Evolutionary conservation across 2,113 vertebrate genomes (phyloP).

Genomic region (Phasianus colchicus): DNA sequence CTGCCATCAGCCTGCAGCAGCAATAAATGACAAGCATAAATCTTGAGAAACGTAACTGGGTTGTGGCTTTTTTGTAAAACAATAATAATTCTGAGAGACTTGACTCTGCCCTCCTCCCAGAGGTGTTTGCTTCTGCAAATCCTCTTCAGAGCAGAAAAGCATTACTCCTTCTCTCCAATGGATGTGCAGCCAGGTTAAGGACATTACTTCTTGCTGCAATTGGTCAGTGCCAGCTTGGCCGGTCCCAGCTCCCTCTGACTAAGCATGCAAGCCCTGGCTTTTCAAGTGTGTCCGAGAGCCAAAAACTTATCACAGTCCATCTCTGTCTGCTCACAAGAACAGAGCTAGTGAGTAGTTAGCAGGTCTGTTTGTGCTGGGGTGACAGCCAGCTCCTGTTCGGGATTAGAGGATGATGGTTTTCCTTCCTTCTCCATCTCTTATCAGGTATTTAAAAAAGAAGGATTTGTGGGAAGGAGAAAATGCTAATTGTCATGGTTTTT

Average conservation of each 20-base stretch:
- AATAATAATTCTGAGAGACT: not conserved
- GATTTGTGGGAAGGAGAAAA: not conserved
- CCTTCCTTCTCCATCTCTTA: not conserved
- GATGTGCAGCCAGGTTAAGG: constrained; percentile 10
- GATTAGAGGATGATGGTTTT: not conserved
- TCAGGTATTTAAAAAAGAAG: not conserved
- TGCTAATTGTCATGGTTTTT: not conserved
- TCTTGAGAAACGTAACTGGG: not conserved
- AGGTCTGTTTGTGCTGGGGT: not conserved
- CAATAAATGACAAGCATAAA: not conserved
- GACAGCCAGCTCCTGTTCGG: constrained; percentile 55
- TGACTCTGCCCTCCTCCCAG: not conserved
- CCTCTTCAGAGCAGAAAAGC: not conserved
- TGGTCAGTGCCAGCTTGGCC: not conserved
- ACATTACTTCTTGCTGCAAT: not conserved
- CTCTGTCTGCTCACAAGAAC: not conserved
- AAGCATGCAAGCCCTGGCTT: not conserved
- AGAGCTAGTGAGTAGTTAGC: not conserved
- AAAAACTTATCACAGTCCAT: constrained; percentile 6
- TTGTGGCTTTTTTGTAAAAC: not conserved
- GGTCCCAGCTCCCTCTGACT: not conserved
- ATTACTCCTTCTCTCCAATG: not conserved
- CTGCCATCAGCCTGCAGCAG: not conserved
- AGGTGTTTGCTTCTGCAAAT: not conserved
- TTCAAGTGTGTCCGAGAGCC: not conserved